Base-by-base conservation (phyloP, 2,888 invertebrate species). In the Ophion slaviceki region DNA sequence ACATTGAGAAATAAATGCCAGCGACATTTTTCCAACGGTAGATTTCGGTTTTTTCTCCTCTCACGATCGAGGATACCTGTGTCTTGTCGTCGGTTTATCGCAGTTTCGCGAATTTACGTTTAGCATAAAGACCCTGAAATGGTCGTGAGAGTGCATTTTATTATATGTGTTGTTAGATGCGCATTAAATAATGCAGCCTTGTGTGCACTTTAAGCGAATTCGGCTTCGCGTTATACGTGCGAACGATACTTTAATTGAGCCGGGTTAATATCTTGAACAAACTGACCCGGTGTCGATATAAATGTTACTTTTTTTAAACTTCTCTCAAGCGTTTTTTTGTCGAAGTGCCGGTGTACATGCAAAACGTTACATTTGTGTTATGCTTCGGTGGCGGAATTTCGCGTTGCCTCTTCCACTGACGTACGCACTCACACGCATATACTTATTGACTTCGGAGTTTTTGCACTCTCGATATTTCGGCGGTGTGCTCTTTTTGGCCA, bases 71-170 rank as follows among this genome's bases (percentile, higher is more conserved):
- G 32, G 71, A 72, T 66, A 59, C 53, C 64, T 59, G 79, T 57
- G 76, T 66, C 61, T 28, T 61, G 57, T 74, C 40, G 64, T 36
- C 61, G 53, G 53, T 77, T 83, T 83, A 83, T 83, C 77, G 72
- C 53, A 68, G 80, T 68, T 80, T 83, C 68, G 80, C 24, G 11
- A 81, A 86, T 86, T 83, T 78, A 86, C 74, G 68, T 24, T 67
- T 24, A 17, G 45, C 77, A 74, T 77, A 68, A 86, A 83, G 62
- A 82, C 74, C 53, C 71, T 68, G 45, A 75, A 40, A 28, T 10
- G 32, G 20, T 77, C 40, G 53, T 14, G 24, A 36, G 79, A 68
- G 47, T 79, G 59, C 77, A 11, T 72, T 59, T 74, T 17, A 32
- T 78, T 66, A 57, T 57, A 32, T 64, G 64, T 57, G 40, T 72